These are phyloP conservation scores for Hyperopisus bebe DNA, from an alignment of 2,113 vertebrate genomes.

Conservation along the genomic window DNA sequence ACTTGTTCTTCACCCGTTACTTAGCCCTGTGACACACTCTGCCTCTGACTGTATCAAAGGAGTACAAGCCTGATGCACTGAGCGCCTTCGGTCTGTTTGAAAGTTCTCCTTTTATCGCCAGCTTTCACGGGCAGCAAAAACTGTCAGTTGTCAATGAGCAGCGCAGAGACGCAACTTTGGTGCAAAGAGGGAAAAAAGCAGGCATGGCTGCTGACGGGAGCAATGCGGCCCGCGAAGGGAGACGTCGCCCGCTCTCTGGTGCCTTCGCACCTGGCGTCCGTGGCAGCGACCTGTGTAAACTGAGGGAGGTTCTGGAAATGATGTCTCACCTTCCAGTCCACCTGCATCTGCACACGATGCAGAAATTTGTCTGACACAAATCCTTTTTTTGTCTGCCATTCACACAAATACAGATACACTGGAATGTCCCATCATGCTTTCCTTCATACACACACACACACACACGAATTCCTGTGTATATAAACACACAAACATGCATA, in stretches of 20 bases:
- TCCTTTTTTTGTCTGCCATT: not conserved
- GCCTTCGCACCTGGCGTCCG: not conserved
- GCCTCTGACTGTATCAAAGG: not conserved
- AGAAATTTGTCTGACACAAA: not conserved
- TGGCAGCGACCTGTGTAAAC: not conserved
- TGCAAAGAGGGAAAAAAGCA: not conserved
- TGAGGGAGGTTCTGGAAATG: not conserved
- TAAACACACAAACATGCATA: not conserved
- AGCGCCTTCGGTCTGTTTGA: not conserved
- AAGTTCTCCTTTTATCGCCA: not conserved
- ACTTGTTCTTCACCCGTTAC: not conserved
- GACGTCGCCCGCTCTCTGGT: not conserved
- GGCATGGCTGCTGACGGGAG: not conserved
- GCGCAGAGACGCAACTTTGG: not conserved
- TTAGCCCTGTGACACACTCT: constrained; percentile 1
- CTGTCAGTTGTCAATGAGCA: not conserved
- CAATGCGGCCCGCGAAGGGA: not conserved
- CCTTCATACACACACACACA: not conserved
- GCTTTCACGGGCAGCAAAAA: not conserved
- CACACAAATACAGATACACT: not conserved
- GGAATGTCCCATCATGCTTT: not conserved
- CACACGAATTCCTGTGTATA: not conserved
- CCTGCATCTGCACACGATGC: not conserved
- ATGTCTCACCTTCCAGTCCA: not conserved
- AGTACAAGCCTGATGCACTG: not conserved